A percentile compares a stretch with the other conserved stretches of the same genome.
Evolutionary conservation across 2,888 invertebrate species (phyloP).

Genomic region (Polyommatus icarus): DNA sequence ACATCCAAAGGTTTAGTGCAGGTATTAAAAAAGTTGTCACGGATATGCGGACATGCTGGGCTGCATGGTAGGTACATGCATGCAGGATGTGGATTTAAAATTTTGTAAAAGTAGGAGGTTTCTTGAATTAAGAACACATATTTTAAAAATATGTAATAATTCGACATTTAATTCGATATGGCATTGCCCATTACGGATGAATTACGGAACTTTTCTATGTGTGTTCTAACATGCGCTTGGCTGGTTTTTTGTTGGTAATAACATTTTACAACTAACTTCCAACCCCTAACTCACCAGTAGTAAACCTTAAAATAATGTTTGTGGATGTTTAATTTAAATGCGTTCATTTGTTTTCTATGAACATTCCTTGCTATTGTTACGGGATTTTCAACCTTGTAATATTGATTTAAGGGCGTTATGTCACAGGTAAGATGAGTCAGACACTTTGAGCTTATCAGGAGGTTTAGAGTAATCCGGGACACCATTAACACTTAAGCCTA

Average conservation of each 20-base stretch:
- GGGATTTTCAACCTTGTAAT: neutral
- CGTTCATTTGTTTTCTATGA: conserved; percentile 28
- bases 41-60: too few species aligned
- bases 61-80: too few species aligned
- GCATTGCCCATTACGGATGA: too few species aligned
- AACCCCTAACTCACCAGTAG: neutral
- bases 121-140: too few species aligned
- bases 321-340: conserved; percentile 27
- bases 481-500: conserved; percentile 76
- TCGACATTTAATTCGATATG: too few species aligned
- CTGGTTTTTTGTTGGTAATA: neutral
- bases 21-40: too few species aligned
- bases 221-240: too few species aligned
- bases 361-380: conserved; percentile 28
- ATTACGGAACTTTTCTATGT: too few species aligned
- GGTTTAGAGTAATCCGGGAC: conserved; percentile 64
- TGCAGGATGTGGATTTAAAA: too few species aligned
- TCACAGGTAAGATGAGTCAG: conserved; percentile 55
- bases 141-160: too few species aligned
- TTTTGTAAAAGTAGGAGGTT: too few species aligned
- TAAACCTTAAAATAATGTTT: neutral
- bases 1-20: too few species aligned
- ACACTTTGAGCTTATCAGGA: conserved; percentile 59
- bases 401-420: neutral
- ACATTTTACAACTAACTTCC: neutral